Conservation (phyloP, 2,113 vertebrate species). For the Emberiza fucata region DNA sequence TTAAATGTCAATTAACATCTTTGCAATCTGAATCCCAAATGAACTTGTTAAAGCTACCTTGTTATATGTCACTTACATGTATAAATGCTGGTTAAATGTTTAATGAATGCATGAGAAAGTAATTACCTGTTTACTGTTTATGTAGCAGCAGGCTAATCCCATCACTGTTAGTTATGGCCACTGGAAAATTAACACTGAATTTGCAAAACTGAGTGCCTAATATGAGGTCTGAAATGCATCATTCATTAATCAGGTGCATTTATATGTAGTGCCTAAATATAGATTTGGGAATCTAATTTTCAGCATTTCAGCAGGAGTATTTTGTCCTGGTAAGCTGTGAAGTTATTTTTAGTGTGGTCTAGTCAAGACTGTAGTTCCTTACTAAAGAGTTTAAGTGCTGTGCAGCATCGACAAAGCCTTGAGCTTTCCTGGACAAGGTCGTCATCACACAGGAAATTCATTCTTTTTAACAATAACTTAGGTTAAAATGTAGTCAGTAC, state of each 20-base stretch:
- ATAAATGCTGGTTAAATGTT: conserved; percentile 66
- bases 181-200: not conserved
- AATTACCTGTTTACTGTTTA: conserved; percentile 67
- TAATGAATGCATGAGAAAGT: conserved; percentile 62
- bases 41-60: conserved; percentile 57
- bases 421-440: conserved; percentile 5
- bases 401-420: not conserved
- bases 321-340: not conserved
- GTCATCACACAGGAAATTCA: not conserved
- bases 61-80: conserved; percentile 49
- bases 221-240: not conserved
- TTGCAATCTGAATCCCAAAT: conserved; percentile 67
- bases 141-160: conserved; percentile 34
- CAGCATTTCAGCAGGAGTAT: not conserved
- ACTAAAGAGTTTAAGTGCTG: not conserved
- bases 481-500: conserved; percentile 2
- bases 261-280: not conserved
- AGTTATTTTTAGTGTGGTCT: not conserved
- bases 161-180: not conserved
- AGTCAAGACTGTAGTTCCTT: not conserved
- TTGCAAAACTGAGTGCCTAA: not conserved
- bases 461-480: conserved; percentile 39
- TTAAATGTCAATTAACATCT: conserved; percentile 72
- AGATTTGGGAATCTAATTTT: not conserved
- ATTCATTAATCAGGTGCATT: not conserved